phyloP scores from a whole-genome alignment of 2,797 vertebrate species.

The Acropternis orthonyx region DNA sequence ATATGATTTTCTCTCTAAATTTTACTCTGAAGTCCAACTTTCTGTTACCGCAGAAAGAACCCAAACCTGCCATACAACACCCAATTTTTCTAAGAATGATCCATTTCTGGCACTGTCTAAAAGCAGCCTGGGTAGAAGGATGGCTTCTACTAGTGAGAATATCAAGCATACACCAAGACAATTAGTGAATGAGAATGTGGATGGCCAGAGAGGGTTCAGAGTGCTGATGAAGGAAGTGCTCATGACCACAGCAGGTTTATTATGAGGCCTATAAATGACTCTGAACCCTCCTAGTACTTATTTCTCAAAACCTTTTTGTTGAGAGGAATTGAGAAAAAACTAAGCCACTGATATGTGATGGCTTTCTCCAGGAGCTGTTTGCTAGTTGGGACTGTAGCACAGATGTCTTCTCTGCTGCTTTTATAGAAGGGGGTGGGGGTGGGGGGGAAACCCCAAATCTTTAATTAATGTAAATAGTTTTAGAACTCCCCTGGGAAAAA shows the following conservation, averaged over 20 bases:
- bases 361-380: background rate
- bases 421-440: background rate
- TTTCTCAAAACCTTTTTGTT: background rate
- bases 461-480: background rate
- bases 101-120: background rate
- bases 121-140: background rate
- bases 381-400: background rate
- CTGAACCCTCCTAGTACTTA: background rate
- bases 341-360: background rate
- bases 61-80: background rate
- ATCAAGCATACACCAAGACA: background rate
- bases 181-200: background rate
- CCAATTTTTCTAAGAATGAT: background rate
- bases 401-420: background rate
- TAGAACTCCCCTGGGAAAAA: background rate
- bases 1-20: background rate
- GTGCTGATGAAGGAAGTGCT: background rate
- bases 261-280: background rate
- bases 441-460: accelerated
- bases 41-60: background rate
- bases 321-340: background rate
- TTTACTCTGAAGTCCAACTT: background rate
- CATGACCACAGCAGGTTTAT: background rate
- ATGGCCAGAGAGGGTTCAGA: background rate
- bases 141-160: background rate